phyloP scores from a whole-genome alignment of 2,888 invertebrate genomes.

The Rhogogaster chlorosoma region DNA sequence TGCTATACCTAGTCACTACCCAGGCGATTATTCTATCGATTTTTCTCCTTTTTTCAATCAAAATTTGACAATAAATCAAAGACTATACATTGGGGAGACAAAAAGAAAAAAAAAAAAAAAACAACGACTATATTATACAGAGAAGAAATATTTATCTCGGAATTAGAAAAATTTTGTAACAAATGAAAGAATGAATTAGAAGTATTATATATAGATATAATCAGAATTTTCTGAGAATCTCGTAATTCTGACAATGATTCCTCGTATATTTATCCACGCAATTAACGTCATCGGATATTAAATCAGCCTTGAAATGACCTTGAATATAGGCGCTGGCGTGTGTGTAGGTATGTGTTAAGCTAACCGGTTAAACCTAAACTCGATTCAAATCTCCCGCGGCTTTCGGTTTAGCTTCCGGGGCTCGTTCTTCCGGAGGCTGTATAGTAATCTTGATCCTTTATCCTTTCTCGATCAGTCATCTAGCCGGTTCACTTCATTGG shows the following conservation, averaged over 20 bases:
- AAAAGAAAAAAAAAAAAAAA: background rate
- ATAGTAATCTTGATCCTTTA: background rate
- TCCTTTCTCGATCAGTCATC: background rate
- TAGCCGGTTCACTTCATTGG: background rate
- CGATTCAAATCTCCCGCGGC: constrained; percentile 26
- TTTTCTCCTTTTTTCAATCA: background rate
- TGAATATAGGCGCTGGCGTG: background rate
- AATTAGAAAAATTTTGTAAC: background rate
- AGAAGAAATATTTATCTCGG: background rate
- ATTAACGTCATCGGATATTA: background rate
- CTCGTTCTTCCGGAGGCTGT: background rate
- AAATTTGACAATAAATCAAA: background rate
- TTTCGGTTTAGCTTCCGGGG: background rate
- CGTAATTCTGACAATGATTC: background rate
- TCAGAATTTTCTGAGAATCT: background rate
- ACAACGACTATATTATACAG: too few relatives aligned
- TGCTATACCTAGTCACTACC: background rate
- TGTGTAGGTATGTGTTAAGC: background rate
- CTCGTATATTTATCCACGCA: background rate
- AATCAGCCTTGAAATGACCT: constrained; percentile 15
- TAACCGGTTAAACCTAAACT: background rate
- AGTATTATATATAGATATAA: background rate
- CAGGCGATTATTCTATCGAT: background rate
- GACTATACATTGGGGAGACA: background rate
- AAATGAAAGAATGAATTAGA: background rate